A percentile compares a stretch with the other conserved stretches of the same genome.
phyloP scores from a whole-genome alignment of 2,797 vertebrate genomes.

The Sebastes elongatus region DNA sequence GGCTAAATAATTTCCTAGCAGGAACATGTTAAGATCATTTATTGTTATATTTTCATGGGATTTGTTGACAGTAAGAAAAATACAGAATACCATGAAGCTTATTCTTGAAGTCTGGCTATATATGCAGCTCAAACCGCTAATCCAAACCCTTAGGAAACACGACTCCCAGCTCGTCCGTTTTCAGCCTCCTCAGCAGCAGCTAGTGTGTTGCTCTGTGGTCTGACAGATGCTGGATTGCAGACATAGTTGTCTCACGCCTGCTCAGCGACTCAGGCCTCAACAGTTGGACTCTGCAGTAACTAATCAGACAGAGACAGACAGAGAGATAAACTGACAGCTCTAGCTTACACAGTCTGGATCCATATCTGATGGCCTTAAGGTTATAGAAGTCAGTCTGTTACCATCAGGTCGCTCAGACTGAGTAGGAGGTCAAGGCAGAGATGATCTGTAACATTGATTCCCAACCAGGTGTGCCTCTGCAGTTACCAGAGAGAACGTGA shows the following conservation, averaged over 20 bases:
- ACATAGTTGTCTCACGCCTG: conserved; percentile 52
- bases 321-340: conserved; percentile 11
- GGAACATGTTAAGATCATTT: too few relatives aligned
- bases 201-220: conserved; percentile 11
- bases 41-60: background rate
- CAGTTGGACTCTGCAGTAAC: conserved; percentile 29
- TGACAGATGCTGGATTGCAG: conserved; percentile 64
- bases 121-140: background rate
- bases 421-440: background rate
- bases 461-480: background rate
- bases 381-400: background rate
- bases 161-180: conserved; percentile 17
- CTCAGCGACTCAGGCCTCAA: conserved; percentile 43
- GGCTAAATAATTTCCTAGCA: background rate
- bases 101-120: background rate
- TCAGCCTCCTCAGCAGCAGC: conserved; percentile 10
- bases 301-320: background rate
- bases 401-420: background rate
- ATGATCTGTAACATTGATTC: too few relatives aligned
- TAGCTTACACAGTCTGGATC: background rate
- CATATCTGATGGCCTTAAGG: background rate
- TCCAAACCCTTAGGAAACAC: background rate
- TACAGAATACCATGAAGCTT: background rate
- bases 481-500: background rate
- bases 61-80: background rate